Evolutionary conservation across 2,888 invertebrate species (phyloP), one percentile per base, ranked within the genome.

Genomic region (Azorinus chamasolen): DNA sequence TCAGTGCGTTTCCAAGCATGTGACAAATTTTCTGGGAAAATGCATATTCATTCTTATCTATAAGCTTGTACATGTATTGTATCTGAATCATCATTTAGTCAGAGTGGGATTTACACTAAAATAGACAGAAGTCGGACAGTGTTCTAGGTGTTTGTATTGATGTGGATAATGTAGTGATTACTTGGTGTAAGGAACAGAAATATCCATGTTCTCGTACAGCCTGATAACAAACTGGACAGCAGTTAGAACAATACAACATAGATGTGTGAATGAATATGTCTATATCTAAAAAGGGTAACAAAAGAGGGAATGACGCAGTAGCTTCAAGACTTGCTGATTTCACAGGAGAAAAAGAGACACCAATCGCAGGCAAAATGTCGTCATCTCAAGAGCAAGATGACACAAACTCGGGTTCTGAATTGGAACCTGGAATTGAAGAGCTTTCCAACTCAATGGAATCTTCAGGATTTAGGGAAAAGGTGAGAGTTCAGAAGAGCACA

Each of bases 311-410:
- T 75, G 81, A 81, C 69, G 81, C 69, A 48, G 81, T 81, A 74
- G 81, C 81, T 46, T 81, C 77, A 25, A 68, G 86, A 72, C 73
- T 86, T 51, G 86, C 86, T 48, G 86, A 86, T 50, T 86, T 84
- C 61, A 83, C 77, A 51, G 86, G 86, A 46, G 84, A 84, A 77
- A 83, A 73, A 53, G 83, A 75, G 22, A 63, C 72, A 16, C 83
- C 84, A 22, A 81, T 84, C 16, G 82, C 73, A n/a, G 79, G 79
- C 32, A 73, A 51, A 51, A 77, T 79, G 72, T 78, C 84, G 16
- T 76, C 78, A 22, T 83, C 81, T 24, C 77, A 72, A 12, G 85
- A 85, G 53, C 82, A 78, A 43, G 85, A 85, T 43, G 83, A 76
- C 39, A 62, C 71, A 27, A 70, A 75, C 65, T 79, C 82, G 1